Evolutionary conservation across 2,113 vertebrate genomes (phyloP), one percentile per base, ranked within the genome.

Genomic region (Asarcornis scutulata): DNA sequence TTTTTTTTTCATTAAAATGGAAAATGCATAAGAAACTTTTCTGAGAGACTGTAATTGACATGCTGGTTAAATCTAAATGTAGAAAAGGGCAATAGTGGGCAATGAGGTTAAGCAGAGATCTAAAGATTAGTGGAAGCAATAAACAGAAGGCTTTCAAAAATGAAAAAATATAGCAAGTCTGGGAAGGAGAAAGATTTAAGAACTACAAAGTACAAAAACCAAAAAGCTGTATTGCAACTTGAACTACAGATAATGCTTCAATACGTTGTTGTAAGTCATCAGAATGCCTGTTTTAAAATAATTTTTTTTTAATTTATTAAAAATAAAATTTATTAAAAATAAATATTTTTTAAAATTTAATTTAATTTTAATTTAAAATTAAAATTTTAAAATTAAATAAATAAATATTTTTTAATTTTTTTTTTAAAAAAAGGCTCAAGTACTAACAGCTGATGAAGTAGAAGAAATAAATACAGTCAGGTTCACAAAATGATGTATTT

Each of bases 51-150:
- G 88, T 77, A 94, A 86, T 73, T 96, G 93, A 78, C 90, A 53
- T 75, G 29, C 64, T 86, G 83, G 79, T 88, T 88, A 95, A 94
- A 95, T 83, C 83, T 88, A 83, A 90, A 94, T 88, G 94, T 78
- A 88, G 89, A 95, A 96, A 96, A 97, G 94, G 93, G 94, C 95
- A 97, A 94, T 91, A 95, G 89, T 94, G 62, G 83, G 63, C 95
- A 97, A 96, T 75, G 95, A 96, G 96, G 93, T 96, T 95, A 97
- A 97, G 96, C 64, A 93, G 94, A 96, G 94, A 96, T 97, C 86
- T 96, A 97, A 95, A 97, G 96, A 96, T 96, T 97, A 96, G 94
- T 81, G 76, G 52, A 96, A 96, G 93, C 89, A 96, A 94, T 94
- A 94, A 95, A 95, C 87, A 94, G 94, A 91, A 91, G 79, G 91